Conservation (phyloP, 2,113 vertebrate species). For the Poeciliopsis retropinna region DNA sequence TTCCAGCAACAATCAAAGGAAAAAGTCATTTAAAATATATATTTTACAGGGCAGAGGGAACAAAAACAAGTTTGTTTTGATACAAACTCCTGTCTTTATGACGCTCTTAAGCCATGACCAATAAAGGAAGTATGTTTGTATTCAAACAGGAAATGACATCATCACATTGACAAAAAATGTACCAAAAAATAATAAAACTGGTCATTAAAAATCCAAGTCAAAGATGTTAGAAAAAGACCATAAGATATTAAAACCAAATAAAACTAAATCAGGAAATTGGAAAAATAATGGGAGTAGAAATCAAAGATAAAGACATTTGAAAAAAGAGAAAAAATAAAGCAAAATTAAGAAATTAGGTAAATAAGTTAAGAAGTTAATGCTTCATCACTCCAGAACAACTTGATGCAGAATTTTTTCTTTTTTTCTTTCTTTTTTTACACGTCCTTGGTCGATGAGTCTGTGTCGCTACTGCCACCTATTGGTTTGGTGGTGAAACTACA, state of each 20-base stretch:
- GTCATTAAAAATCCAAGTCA: neutral
- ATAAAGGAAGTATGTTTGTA: no score
- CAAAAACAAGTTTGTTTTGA: neutral
- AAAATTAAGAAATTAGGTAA: neutral
- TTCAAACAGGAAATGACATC: no score
- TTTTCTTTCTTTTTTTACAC: no score
- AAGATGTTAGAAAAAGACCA: neutral
- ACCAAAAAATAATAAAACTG: no score
- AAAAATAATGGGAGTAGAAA: neutral
- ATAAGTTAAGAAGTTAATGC: neutral
- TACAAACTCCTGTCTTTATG: neutral
- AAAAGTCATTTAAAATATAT: neutral
- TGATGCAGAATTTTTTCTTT: no score
- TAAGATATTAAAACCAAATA: neutral
- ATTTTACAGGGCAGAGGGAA: neutral
- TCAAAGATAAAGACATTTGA: neutral
- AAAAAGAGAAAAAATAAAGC: neutral
- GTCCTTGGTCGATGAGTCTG: no score
- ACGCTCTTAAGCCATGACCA: neutral
- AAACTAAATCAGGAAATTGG: neutral
- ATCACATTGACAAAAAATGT: no score
- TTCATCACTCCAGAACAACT: no score
- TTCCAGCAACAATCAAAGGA: neutral
- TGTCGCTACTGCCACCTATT: no score
- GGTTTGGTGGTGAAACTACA: no score